phyloP scores from a whole-genome alignment of 2,113 vertebrate genomes.

The Calypte anna region DNA sequence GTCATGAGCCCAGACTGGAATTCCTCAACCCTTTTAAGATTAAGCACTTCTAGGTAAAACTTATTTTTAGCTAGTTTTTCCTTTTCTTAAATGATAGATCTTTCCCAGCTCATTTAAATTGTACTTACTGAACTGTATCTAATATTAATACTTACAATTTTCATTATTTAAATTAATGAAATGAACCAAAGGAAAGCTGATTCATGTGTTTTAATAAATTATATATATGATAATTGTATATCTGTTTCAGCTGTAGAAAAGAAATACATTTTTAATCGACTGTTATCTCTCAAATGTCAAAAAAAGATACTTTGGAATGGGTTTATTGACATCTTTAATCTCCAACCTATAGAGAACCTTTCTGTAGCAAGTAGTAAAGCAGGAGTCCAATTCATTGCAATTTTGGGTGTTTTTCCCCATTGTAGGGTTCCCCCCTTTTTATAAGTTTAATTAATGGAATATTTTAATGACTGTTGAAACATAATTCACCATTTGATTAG shows the following conservation, averaged over 20 bases:
- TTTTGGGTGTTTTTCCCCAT: background rate
- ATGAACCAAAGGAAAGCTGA: conserved; percentile 5
- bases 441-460: background rate
- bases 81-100: background rate
- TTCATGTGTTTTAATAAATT: conserved; percentile 13
- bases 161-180: conserved; percentile 36
- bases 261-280: conserved; percentile 16
- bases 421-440: background rate
- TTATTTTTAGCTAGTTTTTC: background rate
- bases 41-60: background rate
- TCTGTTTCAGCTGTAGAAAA: background rate
- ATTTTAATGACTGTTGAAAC: background rate
- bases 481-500: background rate
- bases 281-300: background rate
- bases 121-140: background rate
- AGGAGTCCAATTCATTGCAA: background rate
- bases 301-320: background rate
- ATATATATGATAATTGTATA: background rate
- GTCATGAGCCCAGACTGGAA: background rate
- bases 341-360: background rate
- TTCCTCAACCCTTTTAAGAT: background rate
- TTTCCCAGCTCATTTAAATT: background rate
- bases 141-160: conserved; percentile 34
- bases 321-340: background rate
- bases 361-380: background rate